phyloP scores from a whole-genome alignment of 1,140 invertebrate species.

The Drosophila willistoni region DNA sequence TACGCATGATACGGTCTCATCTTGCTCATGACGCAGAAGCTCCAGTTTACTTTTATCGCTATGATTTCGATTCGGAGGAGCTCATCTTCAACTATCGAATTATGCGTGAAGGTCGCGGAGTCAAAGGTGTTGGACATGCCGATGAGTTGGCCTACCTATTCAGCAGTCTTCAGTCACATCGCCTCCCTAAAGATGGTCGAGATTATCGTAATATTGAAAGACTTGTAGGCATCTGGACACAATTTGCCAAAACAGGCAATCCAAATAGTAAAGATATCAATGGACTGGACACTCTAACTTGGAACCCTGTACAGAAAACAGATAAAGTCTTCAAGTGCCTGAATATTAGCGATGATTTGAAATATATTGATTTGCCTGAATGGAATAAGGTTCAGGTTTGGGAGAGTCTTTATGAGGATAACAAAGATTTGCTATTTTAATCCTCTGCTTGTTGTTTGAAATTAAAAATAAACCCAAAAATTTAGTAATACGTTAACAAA shows the following conservation, averaged over 20 bases:
- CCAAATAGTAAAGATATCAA: slow-evolving; percentile 70
- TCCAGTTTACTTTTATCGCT: slow-evolving; percentile 84
- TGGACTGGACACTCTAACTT: slow-evolving; percentile 67
- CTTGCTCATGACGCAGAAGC: slow-evolving; percentile 66
- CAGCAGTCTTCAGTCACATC: slow-evolving; percentile 82
- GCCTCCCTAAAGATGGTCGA: slow-evolving; percentile 73
- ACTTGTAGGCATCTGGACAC: slow-evolving; percentile 82
- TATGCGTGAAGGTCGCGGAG: slow-evolving; percentile 77
- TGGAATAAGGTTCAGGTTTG: slow-evolving; percentile 80
- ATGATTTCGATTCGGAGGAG: slow-evolving; percentile 82
- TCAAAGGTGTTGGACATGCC: slow-evolving; percentile 84
- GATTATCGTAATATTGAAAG: slow-evolving; percentile 81
- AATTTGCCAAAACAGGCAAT: slow-evolving; percentile 83
- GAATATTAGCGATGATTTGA: slow-evolving; percentile 83
- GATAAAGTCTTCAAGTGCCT: slow-evolving; percentile 78
- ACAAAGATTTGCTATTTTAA: slow-evolving; percentile 62
- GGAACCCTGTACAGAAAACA: slow-evolving; percentile 68
- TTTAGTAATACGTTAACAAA: too few species aligned
- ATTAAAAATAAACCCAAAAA: too few species aligned
- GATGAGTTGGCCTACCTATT: slow-evolving; percentile 88
- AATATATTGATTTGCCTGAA: slow-evolving; percentile 81
- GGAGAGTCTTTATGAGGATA: slow-evolving; percentile 72
- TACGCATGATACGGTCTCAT: slow-evolving; percentile 74
- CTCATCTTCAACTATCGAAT: slow-evolving; percentile 68
- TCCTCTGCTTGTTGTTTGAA: neutral